Conservation (phyloP, 1,140 invertebrate genomes). For the Drosophila tani region DNA sequence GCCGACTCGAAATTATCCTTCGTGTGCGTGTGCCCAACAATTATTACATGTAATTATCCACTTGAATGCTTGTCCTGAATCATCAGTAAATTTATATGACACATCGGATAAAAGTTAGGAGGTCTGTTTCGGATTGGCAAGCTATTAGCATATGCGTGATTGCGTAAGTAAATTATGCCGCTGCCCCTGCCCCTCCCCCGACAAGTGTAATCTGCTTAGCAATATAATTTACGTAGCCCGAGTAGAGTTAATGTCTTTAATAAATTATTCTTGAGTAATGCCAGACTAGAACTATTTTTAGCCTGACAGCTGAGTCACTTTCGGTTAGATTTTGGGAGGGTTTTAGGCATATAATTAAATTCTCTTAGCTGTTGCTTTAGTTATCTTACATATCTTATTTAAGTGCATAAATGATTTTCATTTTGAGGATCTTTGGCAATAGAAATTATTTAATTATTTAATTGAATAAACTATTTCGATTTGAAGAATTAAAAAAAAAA, state of each 20-base stretch:
- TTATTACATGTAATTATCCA: conserved; percentile 49
- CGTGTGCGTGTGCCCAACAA: conserved; percentile 27
- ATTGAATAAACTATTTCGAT: too few relatives aligned
- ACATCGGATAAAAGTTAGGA: conserved; percentile 40
- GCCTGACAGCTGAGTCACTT: not conserved
- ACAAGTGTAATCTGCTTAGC: conserved; percentile 16
- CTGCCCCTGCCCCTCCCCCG: not conserved
- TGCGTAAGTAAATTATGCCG: conserved; percentile 34
- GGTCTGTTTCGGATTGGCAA: conserved; percentile 38
- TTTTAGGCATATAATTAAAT: not conserved
- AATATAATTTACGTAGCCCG: not conserved
- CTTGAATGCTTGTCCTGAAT: conserved; percentile 39
- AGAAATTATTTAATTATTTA: too few relatives aligned
- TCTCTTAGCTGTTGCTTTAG: not conserved
- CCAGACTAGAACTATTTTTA: not conserved
- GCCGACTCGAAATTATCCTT: conserved; percentile 34
- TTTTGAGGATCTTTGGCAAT: too few relatives aligned
- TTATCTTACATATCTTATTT: too few relatives aligned
- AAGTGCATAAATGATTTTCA: too few relatives aligned
- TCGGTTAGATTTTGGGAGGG: too few relatives aligned
- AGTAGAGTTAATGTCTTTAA: conserved; percentile 9
- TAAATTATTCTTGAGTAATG: not conserved
- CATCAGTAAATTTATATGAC: conserved; percentile 23
- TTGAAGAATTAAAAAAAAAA: too few relatives aligned
- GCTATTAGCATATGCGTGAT: conserved; percentile 36